These are phyloP conservation scores for Hetaerina titia DNA, from an alignment of 2,888 invertebrate genomes.

Conservation along the genomic window DNA sequence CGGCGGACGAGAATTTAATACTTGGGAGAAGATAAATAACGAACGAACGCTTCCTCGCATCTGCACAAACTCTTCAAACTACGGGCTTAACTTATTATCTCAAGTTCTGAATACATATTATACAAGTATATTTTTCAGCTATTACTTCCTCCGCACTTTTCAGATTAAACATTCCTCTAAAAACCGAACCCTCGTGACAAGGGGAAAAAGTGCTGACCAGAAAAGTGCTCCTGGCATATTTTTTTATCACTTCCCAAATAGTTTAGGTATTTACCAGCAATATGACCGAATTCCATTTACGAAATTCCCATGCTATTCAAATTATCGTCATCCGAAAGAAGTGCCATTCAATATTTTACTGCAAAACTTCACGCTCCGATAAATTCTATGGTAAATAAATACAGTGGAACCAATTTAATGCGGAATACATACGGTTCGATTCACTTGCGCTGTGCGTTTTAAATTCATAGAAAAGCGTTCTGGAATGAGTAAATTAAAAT, in stretches of 20 bases:
- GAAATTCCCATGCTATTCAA: not conserved
- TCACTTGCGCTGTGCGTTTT: not conserved
- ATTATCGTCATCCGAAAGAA: not conserved
- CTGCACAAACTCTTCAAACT: not conserved
- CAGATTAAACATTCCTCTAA: not conserved
- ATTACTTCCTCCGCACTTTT: not conserved
- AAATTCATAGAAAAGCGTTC: not conserved
- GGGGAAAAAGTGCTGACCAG: not conserved
- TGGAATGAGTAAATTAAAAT: not conserved
- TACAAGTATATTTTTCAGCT: not conserved
- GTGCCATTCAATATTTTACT: constrained; percentile 5
- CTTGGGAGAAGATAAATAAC: not conserved
- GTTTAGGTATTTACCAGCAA: not conserved
- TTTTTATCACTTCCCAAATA: not conserved
- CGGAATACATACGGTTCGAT: not conserved
- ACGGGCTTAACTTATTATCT: not conserved
- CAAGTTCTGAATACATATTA: not conserved
- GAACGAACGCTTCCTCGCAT: not conserved
- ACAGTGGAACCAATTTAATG: not conserved
- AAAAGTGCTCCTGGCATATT: not conserved
- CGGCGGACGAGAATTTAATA: not conserved
- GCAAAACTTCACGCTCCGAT: constrained; percentile 15
- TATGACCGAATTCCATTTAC: not conserved
- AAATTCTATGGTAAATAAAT: constrained; percentile 16
- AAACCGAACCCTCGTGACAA: not conserved